These are phyloP conservation scores for Callipepla californica DNA, from an alignment of 2,113 vertebrate species.

Conservation along the genomic window DNA sequence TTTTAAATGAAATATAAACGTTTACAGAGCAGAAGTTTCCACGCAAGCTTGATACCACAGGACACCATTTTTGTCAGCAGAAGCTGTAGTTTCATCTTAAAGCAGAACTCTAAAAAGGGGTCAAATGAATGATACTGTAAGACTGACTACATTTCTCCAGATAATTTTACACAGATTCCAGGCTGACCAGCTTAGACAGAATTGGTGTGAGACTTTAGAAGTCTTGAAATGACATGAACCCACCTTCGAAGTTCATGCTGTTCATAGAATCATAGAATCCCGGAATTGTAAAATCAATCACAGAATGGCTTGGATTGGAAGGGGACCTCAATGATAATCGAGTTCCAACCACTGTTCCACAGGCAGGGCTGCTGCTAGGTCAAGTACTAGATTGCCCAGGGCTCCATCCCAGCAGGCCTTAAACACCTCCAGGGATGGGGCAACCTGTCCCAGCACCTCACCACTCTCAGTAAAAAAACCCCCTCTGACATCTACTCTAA, in stretches of 20 bases:
- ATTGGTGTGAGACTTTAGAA: neutral
- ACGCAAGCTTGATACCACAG: neutral
- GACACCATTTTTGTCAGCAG: neutral
- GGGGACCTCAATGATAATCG: too few species aligned
- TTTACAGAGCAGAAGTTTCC: neutral
- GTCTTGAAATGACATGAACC: neutral
- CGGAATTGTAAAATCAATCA: too few species aligned
- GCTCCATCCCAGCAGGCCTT: too few species aligned
- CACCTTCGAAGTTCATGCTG: too few species aligned
- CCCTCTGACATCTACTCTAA: too few species aligned
- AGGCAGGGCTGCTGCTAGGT: too few species aligned
- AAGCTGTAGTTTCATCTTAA: neutral
- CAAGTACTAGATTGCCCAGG: too few species aligned
- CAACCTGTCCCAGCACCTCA: too few species aligned
- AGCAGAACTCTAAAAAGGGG: neutral
- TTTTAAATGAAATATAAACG: neutral
- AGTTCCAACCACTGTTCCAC: too few species aligned
- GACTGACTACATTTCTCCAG: neutral
- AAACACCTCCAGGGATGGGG: too few species aligned
- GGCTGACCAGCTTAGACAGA: neutral
- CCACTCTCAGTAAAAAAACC: too few species aligned
- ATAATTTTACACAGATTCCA: neutral
- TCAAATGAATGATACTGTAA: neutral
- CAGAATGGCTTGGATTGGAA: too few species aligned
- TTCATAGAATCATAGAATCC: neutral